These are phyloP conservation scores for Podargus strigoides DNA, from an alignment of 2,797 vertebrate genomes.

Conservation along the genomic window DNA sequence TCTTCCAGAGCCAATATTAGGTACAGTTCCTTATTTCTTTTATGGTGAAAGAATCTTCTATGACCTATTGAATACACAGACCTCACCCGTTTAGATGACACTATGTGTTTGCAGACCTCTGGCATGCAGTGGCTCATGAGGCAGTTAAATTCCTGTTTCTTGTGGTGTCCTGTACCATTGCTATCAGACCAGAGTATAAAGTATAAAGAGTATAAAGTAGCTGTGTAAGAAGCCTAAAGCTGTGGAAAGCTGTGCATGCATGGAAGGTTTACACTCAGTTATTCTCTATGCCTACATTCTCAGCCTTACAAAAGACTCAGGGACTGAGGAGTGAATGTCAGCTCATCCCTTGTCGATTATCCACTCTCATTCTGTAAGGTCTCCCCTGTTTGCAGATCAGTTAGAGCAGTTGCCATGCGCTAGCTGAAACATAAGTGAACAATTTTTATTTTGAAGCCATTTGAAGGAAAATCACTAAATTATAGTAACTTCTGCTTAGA, in stretches of 20 bases:
- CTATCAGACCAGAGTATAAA: neutral
- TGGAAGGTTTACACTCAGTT: neutral
- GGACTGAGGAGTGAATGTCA: neutral
- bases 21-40: neutral
- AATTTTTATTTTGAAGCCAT: neutral
- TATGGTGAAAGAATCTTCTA: neutral
- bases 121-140: neutral
- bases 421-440: neutral
- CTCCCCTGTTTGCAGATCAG: neutral
- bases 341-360: neutral
- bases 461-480: neutral
- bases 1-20: neutral
- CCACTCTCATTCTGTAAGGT: neutral
- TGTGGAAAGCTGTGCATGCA: fast-evolving
- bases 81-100: neutral
- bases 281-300: neutral
- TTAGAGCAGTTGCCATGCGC: neutral
- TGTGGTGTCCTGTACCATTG: neutral
- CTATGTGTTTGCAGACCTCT: neutral
- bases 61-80: neutral
- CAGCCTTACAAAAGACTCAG: neutral
- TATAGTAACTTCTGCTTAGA: neutral
- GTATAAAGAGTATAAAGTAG: neutral
- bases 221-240: neutral
- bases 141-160: neutral